These are phyloP conservation scores for Cheiracanthium punctorium DNA, from an alignment of 2,888 invertebrate species.

Conservation along the genomic window DNA sequence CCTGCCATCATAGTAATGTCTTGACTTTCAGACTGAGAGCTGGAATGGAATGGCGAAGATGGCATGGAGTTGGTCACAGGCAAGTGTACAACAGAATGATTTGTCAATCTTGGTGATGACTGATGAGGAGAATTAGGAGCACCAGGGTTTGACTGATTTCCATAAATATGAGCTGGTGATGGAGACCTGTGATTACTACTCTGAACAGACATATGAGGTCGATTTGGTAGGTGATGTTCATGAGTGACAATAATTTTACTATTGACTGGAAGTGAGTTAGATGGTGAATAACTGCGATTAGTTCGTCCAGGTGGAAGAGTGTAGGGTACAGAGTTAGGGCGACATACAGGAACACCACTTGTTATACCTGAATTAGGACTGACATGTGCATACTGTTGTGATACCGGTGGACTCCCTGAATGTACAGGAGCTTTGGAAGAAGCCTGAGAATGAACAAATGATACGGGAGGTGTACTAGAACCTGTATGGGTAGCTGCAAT, in stretches of 20 bases:
- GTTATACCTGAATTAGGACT: slow-evolving; percentile 71
- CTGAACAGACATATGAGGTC: slow-evolving; percentile 46
- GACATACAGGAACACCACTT: slow-evolving; percentile 70
- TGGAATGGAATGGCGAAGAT: slow-evolving; percentile 51
- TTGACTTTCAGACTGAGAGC: slow-evolving; percentile 33
- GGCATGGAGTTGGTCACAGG: slow-evolving; percentile 30
- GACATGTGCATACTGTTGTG: slow-evolving; percentile 57
- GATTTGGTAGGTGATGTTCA: slow-evolving; percentile 43
- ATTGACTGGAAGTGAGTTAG: slow-evolving; percentile 19
- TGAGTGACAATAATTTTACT: slow-evolving; percentile 33
- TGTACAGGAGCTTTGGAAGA: slow-evolving; percentile 45
- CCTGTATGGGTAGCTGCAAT: slow-evolving; percentile 49
- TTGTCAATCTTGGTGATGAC: slow-evolving; percentile 39
- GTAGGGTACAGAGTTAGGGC: slow-evolving; percentile 67
- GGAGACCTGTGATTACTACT: slow-evolving; percentile 64
- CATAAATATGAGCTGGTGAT: slow-evolving; percentile 64
- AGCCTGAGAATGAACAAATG: slow-evolving; percentile 51
- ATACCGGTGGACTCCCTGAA: slow-evolving; percentile 36
- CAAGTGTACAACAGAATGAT: slow-evolving; percentile 30
- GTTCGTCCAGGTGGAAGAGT: slow-evolving; percentile 36
- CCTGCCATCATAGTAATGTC: slow-evolving; percentile 24
- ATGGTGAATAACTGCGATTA: slow-evolving; percentile 55
- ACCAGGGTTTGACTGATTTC: slow-evolving; percentile 48
- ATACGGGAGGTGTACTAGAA: slow-evolving; percentile 54
- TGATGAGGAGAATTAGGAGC: slow-evolving; percentile 55